Percentiles rank a stretch among this genome's conserved stretches.
Evolutionary conservation across 2,888 invertebrate genomes (phyloP).

Genomic region (Idaea straminata): DNA sequence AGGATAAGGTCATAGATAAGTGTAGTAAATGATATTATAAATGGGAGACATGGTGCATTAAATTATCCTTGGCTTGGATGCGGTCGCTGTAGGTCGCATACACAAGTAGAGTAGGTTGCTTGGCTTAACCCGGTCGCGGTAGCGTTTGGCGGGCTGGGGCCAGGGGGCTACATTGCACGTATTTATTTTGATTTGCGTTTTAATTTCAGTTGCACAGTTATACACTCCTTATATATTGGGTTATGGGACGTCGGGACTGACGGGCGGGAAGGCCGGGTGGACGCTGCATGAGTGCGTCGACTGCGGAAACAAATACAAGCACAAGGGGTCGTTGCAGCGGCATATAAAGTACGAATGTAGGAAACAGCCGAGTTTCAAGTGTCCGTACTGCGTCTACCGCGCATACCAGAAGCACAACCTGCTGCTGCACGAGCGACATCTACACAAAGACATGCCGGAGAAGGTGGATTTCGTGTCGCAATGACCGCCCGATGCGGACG

Average conservation of each 20-base stretch:
- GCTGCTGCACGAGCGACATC: conserved; percentile 75
- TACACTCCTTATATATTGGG: conserved; percentile 79
- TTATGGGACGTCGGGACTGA: conserved; percentile 70
- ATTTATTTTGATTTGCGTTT: conserved; percentile 77
- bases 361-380: conserved; percentile 85
- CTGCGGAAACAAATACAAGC: conserved; percentile 91
- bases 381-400: conserved; percentile 84
- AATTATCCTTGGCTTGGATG: conserved; percentile 64
- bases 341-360: conserved; percentile 89
- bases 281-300: conserved; percentile 82
- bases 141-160: conserved; percentile 15
- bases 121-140: conserved; percentile 64
- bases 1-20: conserved; percentile 41
- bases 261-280: conserved; percentile 71
- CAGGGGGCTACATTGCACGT: conserved; percentile 57
- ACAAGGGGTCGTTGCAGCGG: conserved; percentile 87
- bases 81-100: conserved; percentile 51
- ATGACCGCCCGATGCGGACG: conserved; percentile 59
- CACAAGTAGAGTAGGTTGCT: conserved; percentile 53
- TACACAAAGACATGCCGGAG: conserved; percentile 77
- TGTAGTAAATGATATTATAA: conserved; percentile 67
- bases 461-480: conserved; percentile 77
- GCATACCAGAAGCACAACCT: conserved; percentile 84
- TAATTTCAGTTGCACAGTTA: conserved; percentile 79
- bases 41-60: conserved; percentile 81